Evolutionary conservation across 37 sponge, comb jelly and placozoan genomes (phyloP).

Genomic region (Aplysina aerophoba): DNA sequence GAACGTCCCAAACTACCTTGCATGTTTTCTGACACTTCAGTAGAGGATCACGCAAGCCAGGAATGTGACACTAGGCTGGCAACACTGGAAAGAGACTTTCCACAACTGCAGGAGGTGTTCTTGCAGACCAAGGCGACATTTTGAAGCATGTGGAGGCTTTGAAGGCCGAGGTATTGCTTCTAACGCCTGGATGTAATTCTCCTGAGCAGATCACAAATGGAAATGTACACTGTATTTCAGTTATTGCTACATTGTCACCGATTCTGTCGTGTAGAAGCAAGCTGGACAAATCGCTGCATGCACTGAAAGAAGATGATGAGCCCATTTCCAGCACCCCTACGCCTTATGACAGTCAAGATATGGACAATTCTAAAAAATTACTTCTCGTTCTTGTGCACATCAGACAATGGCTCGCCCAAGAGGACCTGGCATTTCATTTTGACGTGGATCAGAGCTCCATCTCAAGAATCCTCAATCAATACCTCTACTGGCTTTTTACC

Average conservation of each 20-base stretch:
- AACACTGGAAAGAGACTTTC: background rate
- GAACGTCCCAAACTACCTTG: background rate
- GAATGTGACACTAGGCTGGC: background rate
- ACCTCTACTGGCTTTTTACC: background rate
- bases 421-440: background rate
- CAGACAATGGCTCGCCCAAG: background rate
- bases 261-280: background rate
- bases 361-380: background rate
- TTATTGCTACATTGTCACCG: too few species aligned
- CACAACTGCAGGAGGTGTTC: background rate
- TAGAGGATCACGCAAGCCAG: background rate
- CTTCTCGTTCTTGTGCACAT: background rate
- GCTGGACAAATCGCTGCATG: background rate
- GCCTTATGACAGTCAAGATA: background rate
- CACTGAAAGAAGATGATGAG: constrained; percentile 7
- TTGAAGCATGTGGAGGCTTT: background rate
- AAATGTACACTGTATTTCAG: background rate
- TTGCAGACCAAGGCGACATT: background rate
- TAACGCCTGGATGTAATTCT: background rate
- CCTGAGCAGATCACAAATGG: background rate
- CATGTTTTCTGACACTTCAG: background rate
- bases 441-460: background rate
- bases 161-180: background rate
- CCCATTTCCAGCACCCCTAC: background rate
- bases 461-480: background rate